Base-by-base conservation (phyloP, 2,113 vertebrate genomes). In the Cynocephalus volans region DNA sequence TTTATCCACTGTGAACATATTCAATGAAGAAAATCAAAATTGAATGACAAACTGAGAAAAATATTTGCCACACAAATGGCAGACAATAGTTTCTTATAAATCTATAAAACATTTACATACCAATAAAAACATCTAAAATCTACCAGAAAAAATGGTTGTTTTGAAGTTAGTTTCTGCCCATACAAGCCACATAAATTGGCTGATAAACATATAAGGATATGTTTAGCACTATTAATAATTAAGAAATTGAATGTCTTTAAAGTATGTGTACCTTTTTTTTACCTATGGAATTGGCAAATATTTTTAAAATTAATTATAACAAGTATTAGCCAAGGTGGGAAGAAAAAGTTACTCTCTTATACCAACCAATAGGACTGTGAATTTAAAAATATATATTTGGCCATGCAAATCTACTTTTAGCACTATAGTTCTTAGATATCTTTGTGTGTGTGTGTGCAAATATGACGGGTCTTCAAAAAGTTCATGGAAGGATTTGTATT, bases 31-130 rank as follows among this genome's bases (percentile, higher is more conserved):
- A 96, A 93, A 15, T 69, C 26, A 88, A 54, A 93, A 54, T 33
- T 36, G 56, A 90, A 58, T 85, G 79, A 88, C 12, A 90, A 93
- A 31, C 72, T 69, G n/a, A 86, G 72, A 83, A 90, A 81, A 95
- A 45, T 56, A 58, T 36, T 77, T 65, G 11, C 41, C 54, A 72
- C 36, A 80, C 60, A 87, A 90, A 89, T 41, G 83, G 24, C 41
- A 86, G 13, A 10, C 4, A 62, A 36, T 41, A 3, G 56, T 17
- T 77, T 62, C 75, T 80, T 87, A 72, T 75, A 90, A 76, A 90
- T 48, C 54, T 76, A 10, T 81, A 89, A 75, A 89, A 12, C 11
- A 50, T 90, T 52, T 95, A 3, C 21, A 45, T 54, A 36, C n/a
- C 60, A 83, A 77, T 83, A 54, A 79, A 90, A 75, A 31, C 10